These are phyloP conservation scores for Thera britannica DNA, from an alignment of 2,888 invertebrate genomes.

Conservation along the genomic window DNA sequence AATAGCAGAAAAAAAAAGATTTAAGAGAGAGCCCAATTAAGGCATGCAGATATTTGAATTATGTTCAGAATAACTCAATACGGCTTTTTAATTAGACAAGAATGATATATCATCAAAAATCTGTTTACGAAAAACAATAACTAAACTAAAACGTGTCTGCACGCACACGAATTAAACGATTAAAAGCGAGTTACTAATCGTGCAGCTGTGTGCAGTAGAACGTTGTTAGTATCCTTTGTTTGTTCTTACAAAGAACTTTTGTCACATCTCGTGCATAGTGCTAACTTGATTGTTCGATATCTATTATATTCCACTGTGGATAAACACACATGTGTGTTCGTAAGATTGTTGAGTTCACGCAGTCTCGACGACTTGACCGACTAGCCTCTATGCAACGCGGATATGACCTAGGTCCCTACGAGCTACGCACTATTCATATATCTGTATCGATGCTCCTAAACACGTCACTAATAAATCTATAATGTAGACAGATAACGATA, in stretches of 20 bases:
- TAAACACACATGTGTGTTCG: neutral
- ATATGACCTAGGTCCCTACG: neutral
- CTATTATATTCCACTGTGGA: neutral
- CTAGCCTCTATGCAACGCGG: slow-evolving; percentile 6
- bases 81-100: neutral
- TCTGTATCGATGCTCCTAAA: slow-evolving; percentile 8
- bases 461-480: slow-evolving; percentile 1
- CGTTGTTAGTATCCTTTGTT: slow-evolving; percentile 11
- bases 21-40: too few species aligned
- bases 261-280: neutral
- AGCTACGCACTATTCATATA: neutral
- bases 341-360: neutral
- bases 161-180: slow-evolving; percentile 7
- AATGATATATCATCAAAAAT: neutral
- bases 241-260: slow-evolving; percentile 12
- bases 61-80: too few species aligned
- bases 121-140: neutral
- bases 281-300: neutral
- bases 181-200: neutral
- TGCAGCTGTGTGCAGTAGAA: slow-evolving; percentile 11
- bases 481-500: slow-evolving; percentile 12
- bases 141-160: slow-evolving; percentile 4
- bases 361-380: slow-evolving; percentile 5
- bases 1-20: too few species aligned
- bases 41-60: too few species aligned